Base-by-base conservation (phyloP, 2,888 invertebrate species). In the Mechanitis mazaeus region DNA sequence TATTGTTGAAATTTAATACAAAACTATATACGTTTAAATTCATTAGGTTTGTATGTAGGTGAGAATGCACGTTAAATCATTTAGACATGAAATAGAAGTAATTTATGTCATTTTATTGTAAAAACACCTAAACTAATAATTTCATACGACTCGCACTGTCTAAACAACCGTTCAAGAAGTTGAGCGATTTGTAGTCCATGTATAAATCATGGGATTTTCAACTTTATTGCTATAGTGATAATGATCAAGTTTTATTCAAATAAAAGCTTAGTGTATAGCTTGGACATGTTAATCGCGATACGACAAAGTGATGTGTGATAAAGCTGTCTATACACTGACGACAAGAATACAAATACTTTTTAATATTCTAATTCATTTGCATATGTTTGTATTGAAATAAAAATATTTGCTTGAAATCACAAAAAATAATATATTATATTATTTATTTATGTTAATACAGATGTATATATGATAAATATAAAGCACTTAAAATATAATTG, bases 221-320 rank as follows among this genome's bases (percentile, higher is more conserved):
- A 60, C 64, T 54, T 59, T 67, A 65, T 56, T 2, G 0, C 7
- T 1, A 35, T 55, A 55, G 12, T 1, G 33, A 56, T 61, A 64
- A 46, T 38, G 64, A 31, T 33, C 53, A 45, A 54, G 11, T 9
- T 46, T 9, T 54, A 46, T 58, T 45, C 54, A 54, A 60, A 61
- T 69, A 64, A 68, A 68, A 67, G 68, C 59, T 73, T 75, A 73
- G 79, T 72, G 68, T 71, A 73, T 71, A 45, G 71, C 71, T 73
- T 73, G 78, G 79, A 80, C 79, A 82, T 80, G 79, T 82, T 82
- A 79, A 81, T 81, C 79, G 79, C 71, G 74, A 74, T 76, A 72
- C 72, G 75, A 75, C 76, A 71, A 77, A 79, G 74, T 79, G 78
- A 80, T 76, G 69, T 71, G 75, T 70, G 69, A 67, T 64, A 64